Evolutionary conservation across 2,888 invertebrate species (phyloP).

Genomic region (Cryptus viduatorius): DNA sequence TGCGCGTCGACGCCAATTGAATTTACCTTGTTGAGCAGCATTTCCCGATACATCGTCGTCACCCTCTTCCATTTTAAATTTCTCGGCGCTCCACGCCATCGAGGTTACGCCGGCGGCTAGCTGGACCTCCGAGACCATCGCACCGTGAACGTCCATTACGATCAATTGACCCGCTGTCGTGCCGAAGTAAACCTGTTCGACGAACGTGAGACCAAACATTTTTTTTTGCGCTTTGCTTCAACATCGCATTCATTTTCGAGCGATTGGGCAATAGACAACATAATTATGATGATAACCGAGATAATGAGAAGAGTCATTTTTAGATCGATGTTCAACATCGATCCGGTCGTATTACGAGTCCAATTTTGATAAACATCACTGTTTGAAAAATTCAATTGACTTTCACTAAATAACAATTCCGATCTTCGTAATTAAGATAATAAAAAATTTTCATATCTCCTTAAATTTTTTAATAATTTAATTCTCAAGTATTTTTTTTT

Average conservation of each 20-base stretch:
- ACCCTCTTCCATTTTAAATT: slow-evolving; percentile 98
- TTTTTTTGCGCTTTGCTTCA: neutral
- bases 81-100: slow-evolving; percentile 99
- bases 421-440: too few relatives aligned
- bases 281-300: too few relatives aligned
- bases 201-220: neutral
- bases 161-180: slow-evolving; percentile 97
- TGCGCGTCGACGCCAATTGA: slow-evolving; percentile 30
- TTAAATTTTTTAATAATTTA: too few relatives aligned
- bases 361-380: too few relatives aligned
- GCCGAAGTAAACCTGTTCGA: slow-evolving; percentile 93
- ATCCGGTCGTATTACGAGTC: neutral
- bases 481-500: too few relatives aligned
- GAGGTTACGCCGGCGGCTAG: slow-evolving; percentile 90
- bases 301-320: too few relatives aligned
- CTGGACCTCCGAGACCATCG: slow-evolving; percentile 95
- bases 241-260: neutral
- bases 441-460: too few relatives aligned
- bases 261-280: too few relatives aligned
- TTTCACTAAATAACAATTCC: too few relatives aligned
- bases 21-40: slow-evolving; percentile 74
- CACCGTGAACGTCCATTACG: slow-evolving; percentile 98
- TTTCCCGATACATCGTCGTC: slow-evolving; percentile 88
- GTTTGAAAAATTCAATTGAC: too few relatives aligned
- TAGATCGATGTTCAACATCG: too few relatives aligned